Evolutionary conservation across 1,140 invertebrate genomes (phyloP).

Genomic region (Andricus grossulariae): DNA sequence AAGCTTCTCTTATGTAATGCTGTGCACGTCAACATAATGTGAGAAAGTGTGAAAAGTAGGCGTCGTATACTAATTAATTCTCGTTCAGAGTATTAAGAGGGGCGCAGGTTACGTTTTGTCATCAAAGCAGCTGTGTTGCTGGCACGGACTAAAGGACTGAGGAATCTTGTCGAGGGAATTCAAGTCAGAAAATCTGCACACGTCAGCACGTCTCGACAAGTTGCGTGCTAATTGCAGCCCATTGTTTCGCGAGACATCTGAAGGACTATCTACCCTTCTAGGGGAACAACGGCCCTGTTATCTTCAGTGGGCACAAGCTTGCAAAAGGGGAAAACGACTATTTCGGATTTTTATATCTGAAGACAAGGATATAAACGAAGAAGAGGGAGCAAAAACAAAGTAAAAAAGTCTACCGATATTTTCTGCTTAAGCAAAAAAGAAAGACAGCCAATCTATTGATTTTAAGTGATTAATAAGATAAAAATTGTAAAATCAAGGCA

Average conservation of each 20-base stretch:
- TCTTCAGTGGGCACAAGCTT: conserved; percentile 3
- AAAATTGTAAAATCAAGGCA: too few species aligned
- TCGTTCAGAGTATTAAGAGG: background rate
- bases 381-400: too few species aligned
- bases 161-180: conserved; percentile 22
- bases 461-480: too few species aligned
- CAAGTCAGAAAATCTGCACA: conserved; percentile 57
- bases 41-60: conserved; percentile 7
- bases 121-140: conserved; percentile 14
- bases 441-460: too few species aligned
- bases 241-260: conserved; percentile 55
- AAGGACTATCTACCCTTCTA: conserved; percentile 36
- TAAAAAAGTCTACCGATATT: too few species aligned
- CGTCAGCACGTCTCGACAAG: conserved; percentile 61
- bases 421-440: too few species aligned
- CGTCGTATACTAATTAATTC: conserved; percentile 14
- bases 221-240: conserved; percentile 58
- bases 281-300: background rate
- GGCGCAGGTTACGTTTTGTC: conserved; percentile 27
- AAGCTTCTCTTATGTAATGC: too few species aligned
- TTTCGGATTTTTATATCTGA: background rate
- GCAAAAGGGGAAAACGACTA: background rate
- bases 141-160: background rate
- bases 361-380: too few species aligned
- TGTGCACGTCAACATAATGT: too few species aligned